phyloP scores from a whole-genome alignment of 2,113 vertebrate genomes.

The Tapirus terrestris region DNA sequence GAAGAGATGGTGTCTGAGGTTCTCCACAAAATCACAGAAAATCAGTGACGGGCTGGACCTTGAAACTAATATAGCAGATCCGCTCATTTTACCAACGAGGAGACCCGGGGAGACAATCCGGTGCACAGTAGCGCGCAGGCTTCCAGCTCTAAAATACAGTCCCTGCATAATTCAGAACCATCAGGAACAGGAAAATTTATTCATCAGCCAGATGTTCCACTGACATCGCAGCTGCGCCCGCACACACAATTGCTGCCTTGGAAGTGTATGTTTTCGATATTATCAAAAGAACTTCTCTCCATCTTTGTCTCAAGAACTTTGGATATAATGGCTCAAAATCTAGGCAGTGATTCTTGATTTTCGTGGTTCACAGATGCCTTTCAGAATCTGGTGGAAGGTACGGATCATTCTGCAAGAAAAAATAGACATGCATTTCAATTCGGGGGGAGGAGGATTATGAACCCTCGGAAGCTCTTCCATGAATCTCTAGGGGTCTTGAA shows the following conservation, averaged over 20 bases:
- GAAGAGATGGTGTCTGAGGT: neutral
- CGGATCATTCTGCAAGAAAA: neutral
- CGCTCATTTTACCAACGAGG: neutral
- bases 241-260: neutral
- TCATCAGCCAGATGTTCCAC: slow-evolving; percentile 33
- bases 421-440: neutral
- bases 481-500: neutral
- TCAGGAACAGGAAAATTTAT: neutral
- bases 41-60: neutral
- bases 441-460: neutral
- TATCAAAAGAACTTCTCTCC: neutral
- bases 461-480: neutral
- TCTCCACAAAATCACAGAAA: neutral
- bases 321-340: neutral
- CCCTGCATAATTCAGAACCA: neutral
- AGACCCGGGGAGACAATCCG: neutral
- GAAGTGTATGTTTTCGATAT: neutral
- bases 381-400: neutral
- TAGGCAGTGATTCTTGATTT: neutral
- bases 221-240: neutral
- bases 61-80: neutral
- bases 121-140: neutral
- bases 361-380: neutral
- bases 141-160: neutral
- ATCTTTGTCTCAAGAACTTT: neutral